These are phyloP conservation scores for Nomada flava DNA, from an alignment of 2,888 invertebrate species.

Conservation along the genomic window DNA sequence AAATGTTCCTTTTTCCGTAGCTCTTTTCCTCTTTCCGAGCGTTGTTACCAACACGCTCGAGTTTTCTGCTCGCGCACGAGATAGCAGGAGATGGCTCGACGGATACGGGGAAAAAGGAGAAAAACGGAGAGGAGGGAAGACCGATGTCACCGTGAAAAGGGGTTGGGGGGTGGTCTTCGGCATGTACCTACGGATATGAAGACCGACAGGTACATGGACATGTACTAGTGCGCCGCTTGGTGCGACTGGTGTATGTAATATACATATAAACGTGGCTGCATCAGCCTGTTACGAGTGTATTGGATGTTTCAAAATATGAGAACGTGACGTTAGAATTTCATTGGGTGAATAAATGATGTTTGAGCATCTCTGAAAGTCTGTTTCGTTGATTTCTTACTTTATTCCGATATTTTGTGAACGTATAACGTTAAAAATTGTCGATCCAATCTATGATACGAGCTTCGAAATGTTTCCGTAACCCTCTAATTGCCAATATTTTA, in stretches of 20 bases:
- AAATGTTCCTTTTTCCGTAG: constrained; percentile 69
- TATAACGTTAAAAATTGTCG: no score
- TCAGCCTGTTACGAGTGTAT: not conserved
- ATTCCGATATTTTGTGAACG: no score
- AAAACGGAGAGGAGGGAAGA: constrained; percentile 40
- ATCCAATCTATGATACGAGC: no score
- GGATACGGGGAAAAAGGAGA: constrained; percentile 50
- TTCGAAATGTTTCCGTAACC: no score
- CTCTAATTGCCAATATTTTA: not conserved
- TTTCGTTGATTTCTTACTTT: not conserved
- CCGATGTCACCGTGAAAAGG: constrained; percentile 58
- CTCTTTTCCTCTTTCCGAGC: constrained; percentile 64
- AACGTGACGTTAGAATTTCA: not conserved
- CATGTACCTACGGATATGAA: constrained; percentile 62
- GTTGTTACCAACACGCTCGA: constrained; percentile 70
- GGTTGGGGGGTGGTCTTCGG: constrained; percentile 63
- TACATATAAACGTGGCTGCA: constrained; percentile 24
- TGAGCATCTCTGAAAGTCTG: not conserved
- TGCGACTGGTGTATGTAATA: constrained; percentile 32
- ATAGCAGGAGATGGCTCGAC: constrained; percentile 59
- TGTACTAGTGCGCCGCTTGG: constrained; percentile 8
- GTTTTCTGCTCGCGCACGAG: constrained; percentile 57
- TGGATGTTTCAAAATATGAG: not conserved
- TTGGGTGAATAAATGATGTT: not conserved
- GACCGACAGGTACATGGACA: constrained; percentile 65